Conservation (phyloP, 2,888 invertebrate species). For the Anticlea derivata region DNA sequence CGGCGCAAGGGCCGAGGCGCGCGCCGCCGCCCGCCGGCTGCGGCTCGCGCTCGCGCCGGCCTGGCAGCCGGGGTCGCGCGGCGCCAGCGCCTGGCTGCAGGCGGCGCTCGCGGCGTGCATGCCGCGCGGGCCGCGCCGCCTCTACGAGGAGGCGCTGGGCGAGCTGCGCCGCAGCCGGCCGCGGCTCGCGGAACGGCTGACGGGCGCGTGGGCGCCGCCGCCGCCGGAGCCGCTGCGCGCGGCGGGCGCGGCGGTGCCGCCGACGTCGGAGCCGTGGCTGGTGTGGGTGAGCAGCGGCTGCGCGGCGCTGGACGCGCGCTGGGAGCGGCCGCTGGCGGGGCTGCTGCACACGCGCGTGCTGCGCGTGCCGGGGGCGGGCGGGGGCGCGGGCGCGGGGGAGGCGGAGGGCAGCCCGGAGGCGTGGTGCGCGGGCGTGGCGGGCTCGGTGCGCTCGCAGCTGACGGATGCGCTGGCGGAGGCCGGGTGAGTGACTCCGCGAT, state of each 20-base stretch:
- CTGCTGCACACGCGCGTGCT: conserved; percentile 49
- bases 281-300: conserved; percentile 48
- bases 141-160: conserved; percentile 47
- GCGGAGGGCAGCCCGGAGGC: conserved; percentile 43
- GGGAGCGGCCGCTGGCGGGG: conserved; percentile 51
- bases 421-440: conserved; percentile 55
- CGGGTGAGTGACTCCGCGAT: conserved; percentile 45
- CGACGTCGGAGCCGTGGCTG: conserved; percentile 44
- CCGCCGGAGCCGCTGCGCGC: conserved; percentile 9
- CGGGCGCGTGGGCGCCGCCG: conserved; percentile 31
- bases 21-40: conserved; percentile 50
- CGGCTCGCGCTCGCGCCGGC: conserved; percentile 38
- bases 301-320: conserved; percentile 43
- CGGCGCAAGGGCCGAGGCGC: conserved; percentile 31
- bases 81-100: conserved; percentile 53
- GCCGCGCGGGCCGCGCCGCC: conserved; percentile 45
- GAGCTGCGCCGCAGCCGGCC: conserved; percentile 53
- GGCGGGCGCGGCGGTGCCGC: conserved; percentile 25
- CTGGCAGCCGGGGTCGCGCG: conserved; percentile 13
- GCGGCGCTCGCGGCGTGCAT: conserved; percentile 46
- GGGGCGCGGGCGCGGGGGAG: conserved; percentile 32
- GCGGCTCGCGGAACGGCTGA: conserved; percentile 48
- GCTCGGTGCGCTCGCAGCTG: conserved; percentile 52
- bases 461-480: conserved; percentile 54
- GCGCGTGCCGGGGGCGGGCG: conserved; percentile 42